These are phyloP conservation scores for Trissolcus basalis DNA, from an alignment of 1,140 invertebrate species.

Conservation along the genomic window DNA sequence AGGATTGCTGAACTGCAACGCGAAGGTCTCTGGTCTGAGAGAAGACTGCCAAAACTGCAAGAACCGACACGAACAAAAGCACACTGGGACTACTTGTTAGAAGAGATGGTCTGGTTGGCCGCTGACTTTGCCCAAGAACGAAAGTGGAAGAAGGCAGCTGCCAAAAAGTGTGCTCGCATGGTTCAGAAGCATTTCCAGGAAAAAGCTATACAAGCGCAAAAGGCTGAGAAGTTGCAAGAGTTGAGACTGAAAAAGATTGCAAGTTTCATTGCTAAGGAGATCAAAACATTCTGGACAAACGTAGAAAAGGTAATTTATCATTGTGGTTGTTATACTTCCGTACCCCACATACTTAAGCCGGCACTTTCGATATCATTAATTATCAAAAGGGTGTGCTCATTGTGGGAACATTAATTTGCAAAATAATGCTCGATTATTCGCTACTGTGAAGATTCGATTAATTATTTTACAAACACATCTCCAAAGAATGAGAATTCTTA, in stretches of 20 bases:
- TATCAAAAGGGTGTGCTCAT: slow-evolving; percentile 74
- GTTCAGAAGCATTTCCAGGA: slow-evolving; percentile 98
- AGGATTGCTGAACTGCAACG: slow-evolving; percentile 90
- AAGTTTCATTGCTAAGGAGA: slow-evolving; percentile 92
- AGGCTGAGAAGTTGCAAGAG: slow-evolving; percentile 94
- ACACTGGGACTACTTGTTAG: slow-evolving; percentile 99
- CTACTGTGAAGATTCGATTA: slow-evolving; percentile 9
- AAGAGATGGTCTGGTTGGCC: slow-evolving; percentile 99
- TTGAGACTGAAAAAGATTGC: slow-evolving; percentile 91
- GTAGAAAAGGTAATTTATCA: slow-evolving; percentile 89
- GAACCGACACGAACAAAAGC: slow-evolving; percentile 92
- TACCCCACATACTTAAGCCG: slow-evolving; percentile 76
- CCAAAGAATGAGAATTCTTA: too few relatives aligned
- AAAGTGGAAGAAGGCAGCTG: slow-evolving; percentile 97
- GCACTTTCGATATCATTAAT: slow-evolving; percentile 65
- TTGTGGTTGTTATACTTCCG: slow-evolving; percentile 12
- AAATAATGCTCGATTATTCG: slow-evolving; percentile 52
- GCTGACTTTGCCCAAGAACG: slow-evolving; percentile 98
- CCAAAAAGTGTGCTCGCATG: slow-evolving; percentile 94
- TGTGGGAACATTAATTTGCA: slow-evolving; percentile 73
- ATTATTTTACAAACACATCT: slow-evolving; percentile 32
- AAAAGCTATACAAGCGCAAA: slow-evolving; percentile 90
- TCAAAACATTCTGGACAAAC: slow-evolving; percentile 96
- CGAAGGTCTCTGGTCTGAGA: slow-evolving; percentile 95
- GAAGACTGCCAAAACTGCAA: slow-evolving; percentile 92